Evolutionary conservation across 92 coral and sea anemone species (phyloP).

Genomic region (Palythoa grandis): DNA sequence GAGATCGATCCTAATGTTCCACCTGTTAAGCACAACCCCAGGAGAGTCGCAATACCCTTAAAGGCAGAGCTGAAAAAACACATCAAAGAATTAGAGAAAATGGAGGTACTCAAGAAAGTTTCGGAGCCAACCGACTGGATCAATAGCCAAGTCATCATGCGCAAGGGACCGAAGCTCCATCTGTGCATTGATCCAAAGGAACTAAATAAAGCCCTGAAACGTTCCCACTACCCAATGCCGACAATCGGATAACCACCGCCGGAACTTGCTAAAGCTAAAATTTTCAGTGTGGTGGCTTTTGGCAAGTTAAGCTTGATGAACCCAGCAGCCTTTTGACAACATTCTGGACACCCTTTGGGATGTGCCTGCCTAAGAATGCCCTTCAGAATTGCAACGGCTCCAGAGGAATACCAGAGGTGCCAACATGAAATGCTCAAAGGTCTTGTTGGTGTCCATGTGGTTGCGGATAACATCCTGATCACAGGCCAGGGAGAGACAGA

Average conservation of each 20-base stretch:
- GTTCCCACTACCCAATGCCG: slow-evolving; percentile 63
- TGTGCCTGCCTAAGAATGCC: slow-evolving; percentile 71
- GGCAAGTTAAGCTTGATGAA: slow-evolving; percentile 67
- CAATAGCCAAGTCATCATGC: slow-evolving; percentile 53
- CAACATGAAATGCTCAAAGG: slow-evolving; percentile 56
- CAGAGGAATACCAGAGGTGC: slow-evolving; percentile 72
- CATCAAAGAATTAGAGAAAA: slow-evolving; percentile 35
- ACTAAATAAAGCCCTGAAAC: slow-evolving; percentile 68
- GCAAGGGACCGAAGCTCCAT: slow-evolving; percentile 55
- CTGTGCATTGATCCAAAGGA: slow-evolving; percentile 74
- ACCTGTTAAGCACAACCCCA: too few relatives aligned
- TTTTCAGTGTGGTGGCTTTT: slow-evolving; percentile 64
- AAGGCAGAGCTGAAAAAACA: slow-evolving; percentile 38
- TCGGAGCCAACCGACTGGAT: slow-evolving; percentile 61
- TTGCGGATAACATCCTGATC: slow-evolving; percentile 74
- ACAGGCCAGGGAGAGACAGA: slow-evolving; percentile 58
- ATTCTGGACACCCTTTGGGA: slow-evolving; percentile 66
- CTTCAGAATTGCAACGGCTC: slow-evolving; percentile 64
- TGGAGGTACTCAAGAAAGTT: slow-evolving; percentile 49
- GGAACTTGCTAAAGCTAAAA: slow-evolving; percentile 50
- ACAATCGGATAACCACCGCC: slow-evolving; percentile 69
- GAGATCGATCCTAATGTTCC: too few relatives aligned
- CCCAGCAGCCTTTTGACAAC: slow-evolving; percentile 68
- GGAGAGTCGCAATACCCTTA: not conserved
- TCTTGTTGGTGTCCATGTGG: slow-evolving; percentile 58